Percentiles rank a stretch among this genome's conserved stretches.
These are phyloP conservation scores for Oscheius sp. DNA, from an alignment of 2,888 invertebrate species.

Conservation along the genomic window DNA sequence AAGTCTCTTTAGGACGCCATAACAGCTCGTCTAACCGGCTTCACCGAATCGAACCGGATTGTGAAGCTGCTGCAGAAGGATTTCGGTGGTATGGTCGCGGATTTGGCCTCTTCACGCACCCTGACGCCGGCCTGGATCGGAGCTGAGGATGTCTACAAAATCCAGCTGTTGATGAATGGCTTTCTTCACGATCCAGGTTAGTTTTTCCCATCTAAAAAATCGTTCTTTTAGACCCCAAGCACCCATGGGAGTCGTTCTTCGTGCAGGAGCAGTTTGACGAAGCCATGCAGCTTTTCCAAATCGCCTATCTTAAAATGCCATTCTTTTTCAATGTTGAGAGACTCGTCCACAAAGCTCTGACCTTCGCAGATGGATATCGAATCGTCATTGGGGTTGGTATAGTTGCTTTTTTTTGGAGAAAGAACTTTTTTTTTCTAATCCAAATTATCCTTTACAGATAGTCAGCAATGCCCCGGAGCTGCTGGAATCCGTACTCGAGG, in stretches of 20 bases:
- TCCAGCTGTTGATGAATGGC: too few relatives aligned
- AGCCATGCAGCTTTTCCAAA: slow-evolving; percentile 7
- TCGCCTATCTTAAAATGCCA: slow-evolving; percentile 26
- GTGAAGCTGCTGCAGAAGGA: slow-evolving; percentile 1
- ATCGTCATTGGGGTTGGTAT: slow-evolving; percentile 11
- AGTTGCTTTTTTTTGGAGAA: too few relatives aligned
- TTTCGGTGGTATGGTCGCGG: slow-evolving; percentile 6
- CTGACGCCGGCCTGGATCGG: neutral
- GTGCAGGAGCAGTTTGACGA: slow-evolving; percentile 8
- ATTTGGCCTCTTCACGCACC: neutral
- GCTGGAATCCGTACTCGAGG: slow-evolving; percentile 11
- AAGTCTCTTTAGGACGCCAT: slow-evolving; percentile 5
- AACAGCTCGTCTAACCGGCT: neutral
- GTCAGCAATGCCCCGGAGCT: slow-evolving; percentile 27
- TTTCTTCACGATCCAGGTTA: slow-evolving; percentile 8
- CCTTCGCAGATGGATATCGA: neutral
- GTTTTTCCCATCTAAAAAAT: neutral
- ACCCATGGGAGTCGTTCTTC: neutral
- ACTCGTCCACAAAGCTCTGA: slow-evolving; percentile 1
- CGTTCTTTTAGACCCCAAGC: neutral
- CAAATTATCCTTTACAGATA: slow-evolving; percentile 19
- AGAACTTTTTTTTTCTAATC: neutral
- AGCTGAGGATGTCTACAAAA: too few relatives aligned
- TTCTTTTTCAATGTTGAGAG: slow-evolving; percentile 10
- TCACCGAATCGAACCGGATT: slow-evolving; percentile 31